Evolutionary conservation across 37 sponge, comb jelly and placozoan species (phyloP).

Genomic region (Petrosia ficiformis): DNA sequence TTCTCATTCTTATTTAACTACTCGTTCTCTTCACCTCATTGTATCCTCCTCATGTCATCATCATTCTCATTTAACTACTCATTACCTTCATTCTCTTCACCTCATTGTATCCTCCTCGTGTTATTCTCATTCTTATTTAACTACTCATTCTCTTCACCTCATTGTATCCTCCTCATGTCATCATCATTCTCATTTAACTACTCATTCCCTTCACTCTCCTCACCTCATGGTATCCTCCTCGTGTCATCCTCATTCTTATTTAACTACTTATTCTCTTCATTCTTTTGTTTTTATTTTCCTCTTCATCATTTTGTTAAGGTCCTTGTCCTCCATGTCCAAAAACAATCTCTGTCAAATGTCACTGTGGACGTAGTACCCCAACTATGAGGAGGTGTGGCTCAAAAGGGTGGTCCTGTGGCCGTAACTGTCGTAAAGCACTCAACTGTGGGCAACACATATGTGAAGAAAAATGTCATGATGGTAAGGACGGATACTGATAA

Average conservation of each 20-base stretch:
- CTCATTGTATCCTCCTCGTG: too few species aligned
- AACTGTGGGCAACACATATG: conserved; percentile 78
- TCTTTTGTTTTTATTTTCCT: too few species aligned
- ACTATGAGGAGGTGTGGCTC: conserved; percentile 73
- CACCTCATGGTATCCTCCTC: conserved; percentile 7
- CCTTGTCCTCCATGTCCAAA: conserved; percentile 96
- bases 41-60: conserved; percentile 18
- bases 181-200: neutral
- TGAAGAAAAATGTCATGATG: conserved; percentile 76
- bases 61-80: too few species aligned
- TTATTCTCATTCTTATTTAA: too few species aligned
- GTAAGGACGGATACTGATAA: conserved; percentile 18
- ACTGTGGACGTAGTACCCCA: conserved; percentile 62
- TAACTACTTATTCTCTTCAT: too few species aligned
- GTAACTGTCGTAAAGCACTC: conserved; percentile 61
- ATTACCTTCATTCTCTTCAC: too few species aligned
- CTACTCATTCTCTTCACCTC: too few species aligned
- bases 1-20: too few species aligned
- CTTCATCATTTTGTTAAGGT: too few species aligned
- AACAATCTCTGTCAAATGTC: conserved; percentile 59
- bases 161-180: too few species aligned
- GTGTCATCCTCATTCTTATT: too few species aligned
- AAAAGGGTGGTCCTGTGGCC: conserved; percentile 84
- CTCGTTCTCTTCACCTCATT: neutral
- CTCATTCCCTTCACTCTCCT: neutral